Evolutionary conservation across 2,797 vertebrate genomes (phyloP).

Genomic region (Pelodytes ibericus): DNA sequence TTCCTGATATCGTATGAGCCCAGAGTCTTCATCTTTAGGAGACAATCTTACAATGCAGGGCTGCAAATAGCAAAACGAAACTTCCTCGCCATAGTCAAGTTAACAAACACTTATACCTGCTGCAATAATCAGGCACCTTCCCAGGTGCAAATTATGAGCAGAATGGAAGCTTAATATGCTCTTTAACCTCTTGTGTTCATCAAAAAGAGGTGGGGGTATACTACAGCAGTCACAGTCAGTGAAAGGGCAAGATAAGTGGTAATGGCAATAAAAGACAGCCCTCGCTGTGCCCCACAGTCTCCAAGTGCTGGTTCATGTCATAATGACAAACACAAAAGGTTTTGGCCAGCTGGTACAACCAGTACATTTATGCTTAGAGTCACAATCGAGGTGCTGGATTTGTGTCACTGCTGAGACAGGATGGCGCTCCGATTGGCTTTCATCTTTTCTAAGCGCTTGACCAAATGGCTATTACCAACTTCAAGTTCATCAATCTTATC

Average conservation of each 20-base stretch:
- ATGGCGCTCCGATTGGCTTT: slow-evolving; percentile 86
- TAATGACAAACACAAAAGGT: slow-evolving; percentile 14
- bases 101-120: neutral
- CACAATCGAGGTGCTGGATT: neutral
- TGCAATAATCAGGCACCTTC: neutral
- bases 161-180: neutral
- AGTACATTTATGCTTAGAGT: neutral
- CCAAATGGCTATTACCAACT: slow-evolving; percentile 89
- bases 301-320: slow-evolving; percentile 7
- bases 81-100: slow-evolving; percentile 7
- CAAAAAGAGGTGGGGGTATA: neutral
- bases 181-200: neutral
- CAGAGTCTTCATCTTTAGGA: neutral
- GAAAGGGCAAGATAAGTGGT: slow-evolving; percentile 9
- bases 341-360: neutral
- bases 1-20: neutral
- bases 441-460: slow-evolving; percentile 93
- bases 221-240: neutral
- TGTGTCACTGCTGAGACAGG: slow-evolving; percentile 79
- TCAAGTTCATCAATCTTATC: slow-evolving; percentile 95
- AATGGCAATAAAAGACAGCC: slow-evolving; percentile 22
- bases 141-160: neutral
- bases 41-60: neutral
- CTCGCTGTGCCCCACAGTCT: slow-evolving; percentile 1
- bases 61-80: neutral